Evolutionary conservation across 2,113 vertebrate genomes (phyloP), one percentile per base, ranked within the genome.

Genomic region (Agapornis roseicollis): DNA sequence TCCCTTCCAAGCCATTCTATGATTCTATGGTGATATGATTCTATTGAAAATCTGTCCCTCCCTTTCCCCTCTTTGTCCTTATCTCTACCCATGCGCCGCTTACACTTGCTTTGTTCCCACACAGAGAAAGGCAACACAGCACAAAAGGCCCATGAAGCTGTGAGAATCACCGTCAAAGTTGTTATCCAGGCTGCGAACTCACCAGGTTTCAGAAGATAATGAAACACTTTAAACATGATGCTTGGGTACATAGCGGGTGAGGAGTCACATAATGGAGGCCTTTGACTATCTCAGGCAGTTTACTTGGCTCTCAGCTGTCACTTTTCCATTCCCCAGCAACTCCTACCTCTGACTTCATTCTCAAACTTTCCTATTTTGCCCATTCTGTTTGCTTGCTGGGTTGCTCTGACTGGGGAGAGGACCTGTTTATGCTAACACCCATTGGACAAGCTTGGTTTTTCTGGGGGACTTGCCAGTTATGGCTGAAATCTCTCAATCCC

Each of bases 291-390:
- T 89, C 42, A 66, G 41, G 53, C 76, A 55, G 65, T 82, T 87
- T 73, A 49, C 63, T 80, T 89, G 66, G 41, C n/a, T 76, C 49
- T 92, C 35, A 84, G 37, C 39, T 76, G n/a, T 31, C 2, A 1
- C 72, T 95, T 87, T 96, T 89, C 70, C 44, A 19, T 17, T 87
- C n/a, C 11, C 8, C 37, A 49, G 77, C 23, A 73, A 22, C 37
- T 63, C 58, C 68, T 89, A 39, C 78, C 22, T 95, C 81, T 85
- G 84, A 53, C 68, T 92, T 95, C 3, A 73, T 66, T 74, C 71
- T 93, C 76, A 63, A 8, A 66, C 23, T 88, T 89, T 91, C 47
- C 71, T 72, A 2, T 79, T 91, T 65, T 1, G 0, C n/a, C 66
- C 27, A 7, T 90, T 56, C 31, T 82, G 31, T 94, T 88, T 92